These are phyloP conservation scores for Indicator maculatus DNA, from an alignment of 2,113 vertebrate genomes.

Conservation along the genomic window DNA sequence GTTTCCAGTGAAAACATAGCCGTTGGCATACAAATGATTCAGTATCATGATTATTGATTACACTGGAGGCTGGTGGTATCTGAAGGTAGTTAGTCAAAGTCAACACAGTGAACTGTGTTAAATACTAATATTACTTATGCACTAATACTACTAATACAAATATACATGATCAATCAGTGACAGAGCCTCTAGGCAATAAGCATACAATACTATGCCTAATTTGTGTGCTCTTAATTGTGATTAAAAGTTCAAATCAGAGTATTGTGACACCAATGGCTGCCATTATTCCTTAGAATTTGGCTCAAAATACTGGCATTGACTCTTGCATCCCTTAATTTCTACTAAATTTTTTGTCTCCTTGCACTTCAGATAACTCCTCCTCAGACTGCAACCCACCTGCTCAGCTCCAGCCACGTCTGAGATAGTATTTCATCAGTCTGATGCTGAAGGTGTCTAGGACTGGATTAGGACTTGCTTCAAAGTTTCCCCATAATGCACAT, in stretches of 20 bases:
- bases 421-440: background rate
- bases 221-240: conserved; percentile 58
- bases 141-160: conserved; percentile 66
- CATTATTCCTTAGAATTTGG: conserved; percentile 1
- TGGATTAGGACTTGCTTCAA: background rate
- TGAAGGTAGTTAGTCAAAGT: conserved; percentile 70
- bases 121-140: conserved; percentile 60
- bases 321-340: background rate
- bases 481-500: background rate
- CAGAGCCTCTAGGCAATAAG: conserved; percentile 38
- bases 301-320: background rate
- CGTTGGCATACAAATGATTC: conserved; percentile 57
- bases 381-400: background rate
- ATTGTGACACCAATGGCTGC: conserved; percentile 34
- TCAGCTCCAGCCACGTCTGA: background rate
- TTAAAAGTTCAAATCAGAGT: conserved; percentile 58
- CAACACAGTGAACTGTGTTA: conserved; percentile 55
- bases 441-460: background rate
- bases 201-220: conserved; percentile 61
- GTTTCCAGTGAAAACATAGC: conserved; percentile 38
- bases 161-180: conserved; percentile 62
- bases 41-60: conserved; percentile 63
- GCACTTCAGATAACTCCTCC: background rate
- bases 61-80: conserved; percentile 59
- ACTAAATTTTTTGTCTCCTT: background rate